These are phyloP conservation scores for Morone chrysops DNA, from an alignment of 2,113 vertebrate genomes.

Conservation along the genomic window DNA sequence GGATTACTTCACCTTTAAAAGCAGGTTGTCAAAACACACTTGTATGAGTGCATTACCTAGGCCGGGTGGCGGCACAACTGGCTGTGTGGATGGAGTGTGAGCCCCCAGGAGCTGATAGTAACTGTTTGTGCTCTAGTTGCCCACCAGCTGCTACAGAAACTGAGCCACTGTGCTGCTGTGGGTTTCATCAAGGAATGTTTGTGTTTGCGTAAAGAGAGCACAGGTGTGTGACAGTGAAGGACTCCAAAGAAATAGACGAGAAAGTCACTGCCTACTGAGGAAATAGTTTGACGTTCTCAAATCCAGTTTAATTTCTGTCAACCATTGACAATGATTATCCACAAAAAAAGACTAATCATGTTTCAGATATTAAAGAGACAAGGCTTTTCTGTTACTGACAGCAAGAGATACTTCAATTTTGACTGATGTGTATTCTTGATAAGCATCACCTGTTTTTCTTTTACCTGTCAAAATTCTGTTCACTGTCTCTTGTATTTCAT, in stretches of 20 bases:
- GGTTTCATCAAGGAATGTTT: conserved; percentile 6
- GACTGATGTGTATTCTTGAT: conserved; percentile 39
- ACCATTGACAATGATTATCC: not conserved
- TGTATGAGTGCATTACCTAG: not conserved
- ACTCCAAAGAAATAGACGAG: not conserved
- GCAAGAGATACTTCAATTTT: not conserved
- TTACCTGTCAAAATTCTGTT: conserved; percentile 40
- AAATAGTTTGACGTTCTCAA: not conserved
- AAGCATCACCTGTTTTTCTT: conserved; percentile 15
- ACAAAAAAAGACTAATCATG: not conserved
- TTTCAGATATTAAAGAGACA: not conserved
- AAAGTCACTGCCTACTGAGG: not conserved
- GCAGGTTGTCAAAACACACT: conserved; percentile 33
- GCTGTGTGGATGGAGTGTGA: not conserved
- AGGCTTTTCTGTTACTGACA: not conserved
- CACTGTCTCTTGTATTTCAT: not conserved
- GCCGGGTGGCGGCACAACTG: not conserved
- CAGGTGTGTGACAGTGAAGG: conserved; percentile 11
- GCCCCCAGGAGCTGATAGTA: conserved; percentile 18
- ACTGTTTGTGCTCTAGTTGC: conserved; percentile 3
- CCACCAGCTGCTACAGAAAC: conserved; percentile 18
- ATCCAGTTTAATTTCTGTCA: not conserved
- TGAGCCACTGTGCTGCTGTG: conserved; percentile 11
- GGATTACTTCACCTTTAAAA: conserved; percentile 31
- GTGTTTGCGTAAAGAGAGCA: conserved; percentile 15